Percentiles rank a stretch among this genome's conserved stretches.
Evolutionary conservation across 2,888 invertebrate species (phyloP).

Genomic region (Dynastes maya): DNA sequence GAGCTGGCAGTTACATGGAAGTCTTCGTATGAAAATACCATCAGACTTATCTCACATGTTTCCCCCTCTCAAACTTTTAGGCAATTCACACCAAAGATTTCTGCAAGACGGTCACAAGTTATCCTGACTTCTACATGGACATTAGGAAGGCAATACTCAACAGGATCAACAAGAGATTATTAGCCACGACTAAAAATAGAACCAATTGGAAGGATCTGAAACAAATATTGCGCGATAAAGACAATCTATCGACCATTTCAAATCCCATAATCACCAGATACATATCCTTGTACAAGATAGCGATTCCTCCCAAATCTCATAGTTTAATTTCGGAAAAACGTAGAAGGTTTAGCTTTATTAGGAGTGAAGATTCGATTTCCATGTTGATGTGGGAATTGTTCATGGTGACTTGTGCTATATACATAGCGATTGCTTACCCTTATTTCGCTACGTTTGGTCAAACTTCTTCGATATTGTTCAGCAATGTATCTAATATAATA

Average conservation of each 20-base stretch:
- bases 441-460: constrained; percentile 71
- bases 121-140: constrained; percentile 69
- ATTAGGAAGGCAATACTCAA: constrained; percentile 60
- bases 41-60: neutral
- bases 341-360: constrained; percentile 67
- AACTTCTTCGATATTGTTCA: constrained; percentile 69
- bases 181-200: constrained; percentile 35
- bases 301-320: neutral
- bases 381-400: constrained; percentile 72
- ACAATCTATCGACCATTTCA: constrained; percentile 6
- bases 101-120: constrained; percentile 71
- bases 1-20: constrained; percentile 73
- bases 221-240: constrained; percentile 21
- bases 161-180: constrained; percentile 51
- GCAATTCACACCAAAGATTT: constrained; percentile 72
- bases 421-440: constrained; percentile 71
- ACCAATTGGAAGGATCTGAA: constrained; percentile 45
- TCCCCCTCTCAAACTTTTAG: constrained; percentile 45
- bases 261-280: constrained; percentile 36
- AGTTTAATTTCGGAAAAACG: neutral
- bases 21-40: constrained; percentile 51
- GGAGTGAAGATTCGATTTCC: constrained; percentile 70
- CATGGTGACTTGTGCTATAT: constrained; percentile 70
- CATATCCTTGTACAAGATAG: constrained; percentile 38
- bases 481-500: constrained; percentile 69